Evolutionary conservation across 2,888 invertebrate genomes (phyloP), one percentile per base, ranked within the genome.

Genomic region (Drosophila leonis): DNA sequence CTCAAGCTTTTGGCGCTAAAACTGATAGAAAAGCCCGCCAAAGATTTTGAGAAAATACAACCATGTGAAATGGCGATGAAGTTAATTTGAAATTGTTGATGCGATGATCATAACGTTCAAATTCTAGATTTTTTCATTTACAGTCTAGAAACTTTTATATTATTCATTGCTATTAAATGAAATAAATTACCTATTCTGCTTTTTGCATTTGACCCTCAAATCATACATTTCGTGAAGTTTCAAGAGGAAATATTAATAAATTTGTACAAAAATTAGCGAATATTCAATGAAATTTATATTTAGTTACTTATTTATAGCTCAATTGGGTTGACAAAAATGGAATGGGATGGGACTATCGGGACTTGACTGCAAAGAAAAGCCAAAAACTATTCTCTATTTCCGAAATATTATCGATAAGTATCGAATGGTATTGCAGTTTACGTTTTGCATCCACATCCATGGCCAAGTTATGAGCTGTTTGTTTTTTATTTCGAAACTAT

Each of bases 11-110:
- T 52, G 33, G 51, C 51, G 51, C 24, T 52, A 52, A 52, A 52
- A 10, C 1, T 9, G 9, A 8, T 4, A 6, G 5, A 24, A 24
- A 15, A 29, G n/a, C 31, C 31, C 52, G 61, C 39, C 18, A 39
- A 29, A 41, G 13, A 24, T 24, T 15, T 33, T 24, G 35, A 24
- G 12, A 33, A 49, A 64, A 63, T 63, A 20, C 64, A 64, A 63
- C 63, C 64, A 18, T 64, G 48, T 3, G 15, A 13, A 39, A 29
- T 13, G 9, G 13, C 63, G 46, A 27, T 12, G 0, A 7, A 46
- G n/a, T 7, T 0, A 7, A 60, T 64, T 64, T 48, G 29, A 61
- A 37, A 18, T 37, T 9, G 0, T 15, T 52, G 15, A 15, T 20
- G 2, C 18, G 18, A 49, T 18, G 6, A 49, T 4, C 12, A 7